Conservation (phyloP, 2,888 invertebrate species). For the Tiliacea citrago region DNA sequence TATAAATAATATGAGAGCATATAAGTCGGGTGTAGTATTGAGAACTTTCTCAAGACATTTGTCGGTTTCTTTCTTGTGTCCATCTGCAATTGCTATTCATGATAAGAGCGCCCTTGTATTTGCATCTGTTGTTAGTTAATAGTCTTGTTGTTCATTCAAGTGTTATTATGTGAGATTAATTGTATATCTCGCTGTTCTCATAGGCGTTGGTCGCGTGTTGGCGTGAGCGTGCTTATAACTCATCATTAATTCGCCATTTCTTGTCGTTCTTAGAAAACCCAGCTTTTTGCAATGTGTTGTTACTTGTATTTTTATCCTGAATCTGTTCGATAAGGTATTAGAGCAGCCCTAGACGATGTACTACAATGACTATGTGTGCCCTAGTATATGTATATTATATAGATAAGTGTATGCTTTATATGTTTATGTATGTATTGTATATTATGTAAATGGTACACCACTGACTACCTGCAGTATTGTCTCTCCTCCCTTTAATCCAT, state of each 20-base stretch:
- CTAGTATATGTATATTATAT: no score
- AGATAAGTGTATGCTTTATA: no score
- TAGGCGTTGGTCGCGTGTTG: not conserved
- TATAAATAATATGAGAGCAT: slow-evolving; percentile 27
- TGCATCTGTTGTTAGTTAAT: slow-evolving; percentile 51
- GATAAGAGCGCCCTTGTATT: slow-evolving; percentile 48
- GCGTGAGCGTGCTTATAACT: slow-evolving; percentile 4
- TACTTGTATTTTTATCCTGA: not conserved
- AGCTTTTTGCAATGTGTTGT: not conserved
- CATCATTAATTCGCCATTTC: not conserved
- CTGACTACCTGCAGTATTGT: no score
- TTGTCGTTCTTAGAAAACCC: not conserved
- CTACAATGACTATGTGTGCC: no score
- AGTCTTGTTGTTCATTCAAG: slow-evolving; percentile 45
- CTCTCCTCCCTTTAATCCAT: no score
- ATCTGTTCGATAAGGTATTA: not conserved
- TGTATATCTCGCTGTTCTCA: slow-evolving; percentile 13
- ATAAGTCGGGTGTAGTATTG: slow-evolving; percentile 15
- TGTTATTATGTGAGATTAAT: slow-evolving; percentile 17
- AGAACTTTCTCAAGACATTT: slow-evolving; percentile 49
- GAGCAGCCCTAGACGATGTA: not conserved
- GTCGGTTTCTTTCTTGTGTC: slow-evolving; percentile 36
- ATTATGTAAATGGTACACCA: no score
- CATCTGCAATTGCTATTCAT: slow-evolving; percentile 41
- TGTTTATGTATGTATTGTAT: no score